Evolutionary conservation across 1,140 invertebrate genomes (phyloP), one percentile per base, ranked within the genome.

Genomic region (Apolygus lucorum): DNA sequence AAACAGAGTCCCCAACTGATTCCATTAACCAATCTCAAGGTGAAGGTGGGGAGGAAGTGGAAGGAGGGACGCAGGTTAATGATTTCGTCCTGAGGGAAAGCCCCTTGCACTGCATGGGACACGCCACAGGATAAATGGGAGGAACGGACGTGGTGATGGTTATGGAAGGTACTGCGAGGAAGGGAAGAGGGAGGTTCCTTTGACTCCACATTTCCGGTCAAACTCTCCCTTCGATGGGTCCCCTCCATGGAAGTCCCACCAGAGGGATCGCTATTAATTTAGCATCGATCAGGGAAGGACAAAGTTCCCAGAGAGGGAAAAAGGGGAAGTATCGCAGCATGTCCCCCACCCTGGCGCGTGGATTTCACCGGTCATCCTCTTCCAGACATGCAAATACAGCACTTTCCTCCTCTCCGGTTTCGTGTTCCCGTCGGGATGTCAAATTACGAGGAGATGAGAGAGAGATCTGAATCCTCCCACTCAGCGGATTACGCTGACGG

Each of bases 11-110:
- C 54, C 54, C 2, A 59, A 59, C 54, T 59, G 54, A 59, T 59
- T 59, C 54, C 54, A 59, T 59, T 59, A 59, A 14, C 54, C 54
- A 59, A 59, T 59, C 54, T 22, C 22, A 59, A 24, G 54, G 54
- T 24, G 22, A 24, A 11, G 54, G 11, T 59, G 4, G 11, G 4
- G 22, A 4, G n/a, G n/a, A n/a, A n/a, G 11, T 8, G 22, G 54
- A 24, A 21, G 22, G 54, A 21, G 13, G 54, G 11, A 14, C 22
- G 13, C 4, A 59, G 13, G 54, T 59, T 59, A 59, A 59, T 59
- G 54, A 59, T 59, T 59, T 59, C 54, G 22, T 59, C 54, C 54
- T 59, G 22, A 13, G 54, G 54, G 54, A 59, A 22, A 59, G 22
- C 54, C n/a, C 54, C 22, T 59, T 21, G 34, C 34, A 42, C 34